Conservation (phyloP, 2,888 invertebrate species). For the Luperina testacea region DNA sequence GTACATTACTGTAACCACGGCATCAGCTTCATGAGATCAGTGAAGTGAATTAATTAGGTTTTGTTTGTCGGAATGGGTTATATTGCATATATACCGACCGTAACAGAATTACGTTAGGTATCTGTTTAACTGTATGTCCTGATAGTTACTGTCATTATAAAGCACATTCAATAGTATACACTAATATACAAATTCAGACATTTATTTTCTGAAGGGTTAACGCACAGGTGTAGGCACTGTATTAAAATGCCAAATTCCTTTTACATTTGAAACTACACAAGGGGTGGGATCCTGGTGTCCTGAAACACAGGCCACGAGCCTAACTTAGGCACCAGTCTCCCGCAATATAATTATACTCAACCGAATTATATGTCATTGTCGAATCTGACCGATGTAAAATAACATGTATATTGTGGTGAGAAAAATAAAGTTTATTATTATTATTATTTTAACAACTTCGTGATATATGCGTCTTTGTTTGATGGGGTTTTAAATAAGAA, state of each 20-base stretch:
- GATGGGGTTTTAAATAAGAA: neutral
- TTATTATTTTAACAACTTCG: neutral
- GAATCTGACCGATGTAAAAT: too few species aligned
- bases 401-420: too few species aligned
- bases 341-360: too few species aligned
- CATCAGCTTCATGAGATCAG: neutral
- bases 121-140: neutral
- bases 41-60: neutral
- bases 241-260: neutral
- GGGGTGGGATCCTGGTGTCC: too few species aligned
- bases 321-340: too few species aligned
- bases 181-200: neutral
- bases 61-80: neutral
- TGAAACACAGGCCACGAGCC: too few species aligned
- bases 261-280: too few species aligned
- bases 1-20: neutral
- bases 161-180: neutral
- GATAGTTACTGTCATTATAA: neutral
- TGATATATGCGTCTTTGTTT: neutral
- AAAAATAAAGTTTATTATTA: too few species aligned
- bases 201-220: neutral
- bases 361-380: too few species aligned
- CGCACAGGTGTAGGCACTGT: neutral
- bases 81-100: neutral
- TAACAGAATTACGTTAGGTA: neutral